Evolutionary conservation across 2,797 vertebrate species (phyloP), one percentile per base, ranked within the genome.

Genomic region (Phyllotis vaccarum): DNA sequence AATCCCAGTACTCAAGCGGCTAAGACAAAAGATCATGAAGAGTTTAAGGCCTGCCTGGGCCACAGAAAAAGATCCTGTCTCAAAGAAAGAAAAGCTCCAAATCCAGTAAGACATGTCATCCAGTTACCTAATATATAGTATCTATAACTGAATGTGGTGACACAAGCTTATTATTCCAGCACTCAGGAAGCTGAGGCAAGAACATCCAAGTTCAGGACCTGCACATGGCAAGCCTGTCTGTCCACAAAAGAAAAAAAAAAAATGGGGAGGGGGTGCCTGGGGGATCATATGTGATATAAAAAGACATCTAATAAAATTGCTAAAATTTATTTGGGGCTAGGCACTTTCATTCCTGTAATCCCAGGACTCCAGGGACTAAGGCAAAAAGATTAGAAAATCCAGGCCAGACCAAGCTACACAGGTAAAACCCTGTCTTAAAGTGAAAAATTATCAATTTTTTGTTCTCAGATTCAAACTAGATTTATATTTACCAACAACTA

Each of bases 401-500:
- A 40, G 24, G 68, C 22, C 52, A 74, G 68, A 27, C 52, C 56
- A n/a, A 68, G 22, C 34, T 72, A 72, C 66, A 70, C 19, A 72
- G 49, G 49, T 72, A 40, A 86, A 56, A n/a, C 6, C 21, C 34
- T 70, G 13, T 40, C 49, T 86, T 64, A 37, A 88, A 88, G 40
- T 46, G 43, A 74, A 75, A 75, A 72, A 27, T 13, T 14, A 68
- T 8, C 24, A 90, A 86, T 52, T 79, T 72, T 86, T n/a, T 93
- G 91, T 21, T 86, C 43, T 60, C 49, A 91, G 58, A 86, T 54
- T 87, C 85, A 95, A 96, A 81, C 66, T 83, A 76, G 46, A 78
- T 52, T 66, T 97, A 92, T 89, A 91, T 82, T 82, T 49, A 11
- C 58, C 66, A 92, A 86, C 12, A 87, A 93, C 49, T 72, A 88